Evolutionary conservation across 2,888 invertebrate genomes (phyloP).

Genomic region (Onthophagus sagittarius): DNA sequence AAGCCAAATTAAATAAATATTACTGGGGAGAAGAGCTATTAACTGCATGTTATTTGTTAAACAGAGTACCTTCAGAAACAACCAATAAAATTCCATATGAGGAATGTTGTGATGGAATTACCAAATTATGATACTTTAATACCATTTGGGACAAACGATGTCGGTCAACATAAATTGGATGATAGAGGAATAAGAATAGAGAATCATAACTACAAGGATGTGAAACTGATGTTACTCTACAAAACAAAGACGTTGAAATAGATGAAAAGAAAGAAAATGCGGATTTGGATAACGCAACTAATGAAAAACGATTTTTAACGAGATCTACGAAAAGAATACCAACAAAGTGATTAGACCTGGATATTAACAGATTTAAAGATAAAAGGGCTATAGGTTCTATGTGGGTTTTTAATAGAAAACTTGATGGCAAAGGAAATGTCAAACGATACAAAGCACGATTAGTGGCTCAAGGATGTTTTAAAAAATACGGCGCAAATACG

Average conservation of each 20-base stretch:
- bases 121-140: not conserved
- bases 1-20: not conserved
- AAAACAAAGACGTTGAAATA: not conserved
- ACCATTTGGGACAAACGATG: not conserved
- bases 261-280: not conserved
- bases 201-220: not conserved
- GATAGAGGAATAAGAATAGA: not conserved
- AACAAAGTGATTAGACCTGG: not conserved
- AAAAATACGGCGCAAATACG: not conserved
- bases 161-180: not conserved
- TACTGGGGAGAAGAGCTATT: not conserved
- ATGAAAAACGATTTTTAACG: not conserved
- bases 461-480: not conserved
- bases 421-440: conserved; percentile 15
- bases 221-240: not conserved
- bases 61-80: conserved; percentile 2
- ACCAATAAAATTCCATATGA: not conserved
- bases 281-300: not conserved
- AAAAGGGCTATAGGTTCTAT: conserved; percentile 29
- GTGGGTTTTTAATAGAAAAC: conserved; percentile 23
- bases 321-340: not conserved
- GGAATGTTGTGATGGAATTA: not conserved
- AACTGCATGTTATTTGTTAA: not conserved
- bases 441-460: not conserved
- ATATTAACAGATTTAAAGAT: not conserved